Percentiles rank a stretch among this genome's conserved stretches.
Evolutionary conservation across 1,140 invertebrate species (phyloP).

Genomic region (Plutomurus gul): DNA sequence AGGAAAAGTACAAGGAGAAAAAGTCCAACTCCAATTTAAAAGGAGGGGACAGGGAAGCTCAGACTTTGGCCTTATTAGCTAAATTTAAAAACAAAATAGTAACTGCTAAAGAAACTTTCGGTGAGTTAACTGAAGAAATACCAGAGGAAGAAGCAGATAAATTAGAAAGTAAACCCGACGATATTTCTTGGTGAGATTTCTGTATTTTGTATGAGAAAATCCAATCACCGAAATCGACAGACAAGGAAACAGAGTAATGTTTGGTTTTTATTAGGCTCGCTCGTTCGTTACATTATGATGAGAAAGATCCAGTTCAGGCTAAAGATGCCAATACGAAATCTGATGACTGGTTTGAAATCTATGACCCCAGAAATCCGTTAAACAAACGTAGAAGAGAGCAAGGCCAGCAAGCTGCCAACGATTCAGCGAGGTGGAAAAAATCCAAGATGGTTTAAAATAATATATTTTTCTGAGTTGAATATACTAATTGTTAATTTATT

Average conservation of each 20-base stretch:
- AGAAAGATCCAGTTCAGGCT: slow-evolving; percentile 75
- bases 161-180: neutral
- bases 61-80: slow-evolving; percentile 74
- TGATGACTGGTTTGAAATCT: slow-evolving; percentile 95
- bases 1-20: slow-evolving; percentile 75
- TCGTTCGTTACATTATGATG: slow-evolving; percentile 79
- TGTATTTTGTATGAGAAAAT: no score
- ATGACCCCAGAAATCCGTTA: slow-evolving; percentile 91
- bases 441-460: no score
- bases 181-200: slow-evolving; percentile 51
- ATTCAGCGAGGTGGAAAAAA: neutral
- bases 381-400: slow-evolving; percentile 82
- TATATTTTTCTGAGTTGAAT: no score
- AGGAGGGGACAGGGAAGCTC: slow-evolving; percentile 59
- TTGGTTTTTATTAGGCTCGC: slow-evolving; percentile 67
- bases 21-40: slow-evolving; percentile 71
- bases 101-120: slow-evolving; percentile 66
- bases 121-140: slow-evolving; percentile 54
- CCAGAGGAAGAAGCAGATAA: slow-evolving; percentile 46
- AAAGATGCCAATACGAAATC: slow-evolving; percentile 93
- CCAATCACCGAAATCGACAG: neutral
- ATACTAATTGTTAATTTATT: no score
- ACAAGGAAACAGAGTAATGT: slow-evolving; percentile 25
- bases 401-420: neutral
- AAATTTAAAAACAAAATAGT: slow-evolving; percentile 82